Conservation (phyloP, 92 coral and sea anemone species). For the Actinostola sp. region DNA sequence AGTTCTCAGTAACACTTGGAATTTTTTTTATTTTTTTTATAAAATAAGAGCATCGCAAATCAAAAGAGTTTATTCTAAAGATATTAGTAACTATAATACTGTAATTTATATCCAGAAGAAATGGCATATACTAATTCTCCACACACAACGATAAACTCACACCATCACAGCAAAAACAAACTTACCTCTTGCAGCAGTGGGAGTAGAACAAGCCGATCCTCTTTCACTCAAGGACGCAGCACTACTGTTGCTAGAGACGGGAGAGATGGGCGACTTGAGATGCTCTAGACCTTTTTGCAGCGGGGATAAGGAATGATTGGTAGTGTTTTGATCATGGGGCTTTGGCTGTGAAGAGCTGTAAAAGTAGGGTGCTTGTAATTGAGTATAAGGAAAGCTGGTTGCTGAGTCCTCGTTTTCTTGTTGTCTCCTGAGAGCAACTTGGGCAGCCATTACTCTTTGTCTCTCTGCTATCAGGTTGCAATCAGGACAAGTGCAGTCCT, state of each 20-base stretch:
- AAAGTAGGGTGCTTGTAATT: conserved; percentile 39
- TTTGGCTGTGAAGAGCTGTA: conserved; percentile 40
- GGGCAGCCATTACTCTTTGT: conserved; percentile 99
- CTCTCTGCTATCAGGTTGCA: conserved; percentile 97
- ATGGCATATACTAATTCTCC: too few species aligned
- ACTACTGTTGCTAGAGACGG: conserved; percentile 37
- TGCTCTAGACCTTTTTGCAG: conserved; percentile 1
- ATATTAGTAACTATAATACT: too few species aligned
- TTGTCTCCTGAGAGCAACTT: conserved; percentile 94
- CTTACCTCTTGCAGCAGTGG: conserved; percentile 15
- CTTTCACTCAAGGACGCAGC: conserved; percentile 21
- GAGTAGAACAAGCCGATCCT: conserved; percentile 38
- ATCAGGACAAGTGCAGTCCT: conserved; percentile 95
- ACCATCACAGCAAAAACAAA: too few species aligned
- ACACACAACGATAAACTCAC: too few species aligned
- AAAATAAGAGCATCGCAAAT: too few species aligned
- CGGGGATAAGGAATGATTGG: conserved; percentile 8
- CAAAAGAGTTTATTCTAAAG: too few species aligned
- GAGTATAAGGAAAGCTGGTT: conserved; percentile 31
- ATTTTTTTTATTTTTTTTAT: too few species aligned
- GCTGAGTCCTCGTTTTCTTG: conserved; percentile 80
- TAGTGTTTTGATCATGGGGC: not conserved
- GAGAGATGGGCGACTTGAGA: conserved; percentile 17
- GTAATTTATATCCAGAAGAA: too few species aligned
- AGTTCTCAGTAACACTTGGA: too few species aligned